Percentiles rank a stretch among this genome's conserved stretches.
Conservation (phyloP, 2,113 vertebrate genomes). For the Otus sunia region DNA sequence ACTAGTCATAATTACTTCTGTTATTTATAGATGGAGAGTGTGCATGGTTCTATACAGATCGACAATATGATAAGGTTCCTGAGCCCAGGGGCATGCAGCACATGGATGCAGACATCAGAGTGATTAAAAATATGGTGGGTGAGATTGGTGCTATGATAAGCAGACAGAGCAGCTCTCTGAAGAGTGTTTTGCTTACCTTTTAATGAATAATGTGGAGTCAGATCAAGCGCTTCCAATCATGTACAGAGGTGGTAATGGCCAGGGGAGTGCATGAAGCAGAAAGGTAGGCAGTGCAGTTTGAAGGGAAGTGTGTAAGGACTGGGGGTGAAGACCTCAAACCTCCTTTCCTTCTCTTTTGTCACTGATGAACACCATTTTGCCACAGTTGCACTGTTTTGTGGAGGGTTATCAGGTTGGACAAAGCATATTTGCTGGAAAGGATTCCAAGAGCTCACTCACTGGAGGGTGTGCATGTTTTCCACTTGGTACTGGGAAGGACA, state of each 20-base stretch:
- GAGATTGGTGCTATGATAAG: background rate
- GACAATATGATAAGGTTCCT: background rate
- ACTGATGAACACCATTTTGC: background rate
- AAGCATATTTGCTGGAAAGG: background rate
- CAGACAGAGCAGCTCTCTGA: background rate
- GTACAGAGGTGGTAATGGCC: background rate
- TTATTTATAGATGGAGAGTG: conserved; percentile 23
- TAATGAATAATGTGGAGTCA: background rate
- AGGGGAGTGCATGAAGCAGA: background rate
- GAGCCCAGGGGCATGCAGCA: background rate
- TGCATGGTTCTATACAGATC: background rate
- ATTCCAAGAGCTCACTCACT: background rate
- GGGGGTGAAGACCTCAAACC: background rate
- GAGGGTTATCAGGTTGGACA: background rate
- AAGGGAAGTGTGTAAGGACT: background rate
- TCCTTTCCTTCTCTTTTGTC: background rate
- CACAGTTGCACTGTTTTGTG: background rate
- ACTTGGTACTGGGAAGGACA: background rate
- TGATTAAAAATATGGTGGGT: conserved; percentile 1
- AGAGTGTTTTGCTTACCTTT: background rate
- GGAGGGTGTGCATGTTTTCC: background rate
- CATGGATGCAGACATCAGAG: background rate
- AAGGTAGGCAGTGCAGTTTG: background rate
- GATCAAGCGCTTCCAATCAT: background rate
- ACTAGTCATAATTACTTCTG: conserved; percentile 41